These are phyloP conservation scores for Lytechinus variegatus DNA, from an alignment of 35 echinoderm and acorn worm genomes.

Conservation along the genomic window DNA sequence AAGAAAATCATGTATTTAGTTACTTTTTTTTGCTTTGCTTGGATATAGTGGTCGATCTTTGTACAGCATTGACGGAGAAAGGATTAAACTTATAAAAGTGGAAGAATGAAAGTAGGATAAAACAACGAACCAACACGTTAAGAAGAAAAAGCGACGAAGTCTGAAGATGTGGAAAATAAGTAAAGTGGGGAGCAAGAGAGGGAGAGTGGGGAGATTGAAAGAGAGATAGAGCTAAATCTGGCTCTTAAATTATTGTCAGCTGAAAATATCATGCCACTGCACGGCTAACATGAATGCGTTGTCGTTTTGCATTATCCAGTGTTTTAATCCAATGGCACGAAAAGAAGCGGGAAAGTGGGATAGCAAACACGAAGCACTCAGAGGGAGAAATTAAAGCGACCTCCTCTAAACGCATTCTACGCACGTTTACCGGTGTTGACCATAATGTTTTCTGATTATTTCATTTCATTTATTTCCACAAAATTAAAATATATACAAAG, in stretches of 20 bases:
- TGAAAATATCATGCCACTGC: neutral
- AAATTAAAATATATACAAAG: too few relatives aligned
- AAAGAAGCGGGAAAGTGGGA: neutral
- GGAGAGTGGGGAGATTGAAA: neutral
- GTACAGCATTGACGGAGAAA: too few relatives aligned
- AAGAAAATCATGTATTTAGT: too few relatives aligned
- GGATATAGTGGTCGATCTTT: too few relatives aligned
- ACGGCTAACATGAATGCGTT: neutral
- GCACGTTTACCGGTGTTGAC: neutral
- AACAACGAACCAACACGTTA: neutral
- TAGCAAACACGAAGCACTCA: neutral
- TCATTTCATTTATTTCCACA: too few relatives aligned
- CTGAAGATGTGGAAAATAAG: neutral
- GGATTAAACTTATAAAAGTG: neutral
- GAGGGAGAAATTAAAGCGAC: neutral
- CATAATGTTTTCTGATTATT: too few relatives aligned
- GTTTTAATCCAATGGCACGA: neutral
- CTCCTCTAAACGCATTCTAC: neutral
- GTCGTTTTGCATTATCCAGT: constrained; percentile 11
- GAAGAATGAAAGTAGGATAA: neutral
- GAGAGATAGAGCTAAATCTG: neutral
- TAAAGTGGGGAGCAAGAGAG: neutral
- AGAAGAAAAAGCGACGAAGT: neutral
- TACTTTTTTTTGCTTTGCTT: too few relatives aligned
- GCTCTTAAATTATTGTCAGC: neutral